Evolutionary conservation across 2,113 vertebrate species (phyloP).

Genomic region (Casuarius casuarius): DNA sequence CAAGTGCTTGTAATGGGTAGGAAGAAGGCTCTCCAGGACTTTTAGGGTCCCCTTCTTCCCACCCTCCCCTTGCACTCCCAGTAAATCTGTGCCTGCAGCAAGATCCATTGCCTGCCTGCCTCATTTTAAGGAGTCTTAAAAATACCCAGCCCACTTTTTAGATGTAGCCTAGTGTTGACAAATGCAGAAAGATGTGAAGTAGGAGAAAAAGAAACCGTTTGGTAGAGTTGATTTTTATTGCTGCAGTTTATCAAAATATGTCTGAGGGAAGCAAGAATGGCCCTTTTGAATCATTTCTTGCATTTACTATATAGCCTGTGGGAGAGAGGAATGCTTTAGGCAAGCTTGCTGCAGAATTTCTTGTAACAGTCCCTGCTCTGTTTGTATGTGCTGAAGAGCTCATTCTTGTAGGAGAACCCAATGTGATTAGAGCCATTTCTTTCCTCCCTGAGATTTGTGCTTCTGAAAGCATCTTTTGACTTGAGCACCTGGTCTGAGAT

Average conservation of each 20-base stretch:
- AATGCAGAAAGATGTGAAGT: conserved; percentile 18
- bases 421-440: conserved; percentile 21
- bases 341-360: conserved; percentile 7
- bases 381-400: not conserved
- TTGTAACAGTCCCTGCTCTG: conserved; percentile 16
- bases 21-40: not conserved
- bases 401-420: not conserved
- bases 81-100: not conserved
- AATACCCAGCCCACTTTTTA: not conserved
- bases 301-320: conserved; percentile 52
- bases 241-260: conserved; percentile 27
- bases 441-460: not conserved
- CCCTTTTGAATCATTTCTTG: conserved; percentile 60
- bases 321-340: conserved; percentile 59
- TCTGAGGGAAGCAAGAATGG: conserved; percentile 53
- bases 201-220: conserved; percentile 8
- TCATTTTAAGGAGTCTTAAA: not conserved
- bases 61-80: not conserved
- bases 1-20: not conserved
- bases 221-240: conserved; percentile 52
- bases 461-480: conserved; percentile 31
- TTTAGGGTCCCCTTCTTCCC: not conserved
- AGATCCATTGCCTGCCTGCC: not conserved
- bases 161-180: not conserved
- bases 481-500: conserved; percentile 35